Percentiles rank a stretch among this genome's conserved stretches.
phyloP scores from a whole-genome alignment of 2,113 vertebrate genomes.

The Rynchops niger region DNA sequence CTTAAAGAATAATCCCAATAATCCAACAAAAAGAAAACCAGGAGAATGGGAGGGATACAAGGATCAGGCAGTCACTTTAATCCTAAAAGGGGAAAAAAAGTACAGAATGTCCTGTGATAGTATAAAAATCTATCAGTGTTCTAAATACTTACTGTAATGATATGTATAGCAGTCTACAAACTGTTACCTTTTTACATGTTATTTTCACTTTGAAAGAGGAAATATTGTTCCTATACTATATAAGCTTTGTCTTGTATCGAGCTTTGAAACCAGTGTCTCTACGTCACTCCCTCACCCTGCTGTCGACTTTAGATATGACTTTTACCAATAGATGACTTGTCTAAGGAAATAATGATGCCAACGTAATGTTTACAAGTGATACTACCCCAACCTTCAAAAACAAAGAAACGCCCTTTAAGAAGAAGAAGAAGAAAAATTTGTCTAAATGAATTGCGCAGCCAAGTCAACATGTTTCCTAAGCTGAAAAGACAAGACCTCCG shows the following conservation, averaged over 20 bases:
- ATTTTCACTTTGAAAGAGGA: neutral
- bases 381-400: neutral
- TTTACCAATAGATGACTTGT: neutral
- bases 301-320: neutral
- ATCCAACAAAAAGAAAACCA: neutral
- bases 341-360: neutral
- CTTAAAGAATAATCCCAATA: neutral
- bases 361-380: accelerated
- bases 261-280: neutral
- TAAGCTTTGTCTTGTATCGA: neutral
- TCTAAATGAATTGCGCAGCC: neutral
- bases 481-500: neutral
- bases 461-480: neutral
- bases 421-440: neutral
- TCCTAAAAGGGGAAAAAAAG: neutral
- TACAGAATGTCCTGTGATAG: neutral
- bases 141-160: neutral
- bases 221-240: neutral
- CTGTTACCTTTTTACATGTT: neutral
- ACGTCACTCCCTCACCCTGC: accelerated
- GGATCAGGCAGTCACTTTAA: neutral
- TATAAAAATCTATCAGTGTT: neutral
- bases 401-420: neutral
- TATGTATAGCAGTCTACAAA: neutral
- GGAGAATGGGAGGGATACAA: neutral